Conservation (phyloP, 2,888 invertebrate species). For the Drosophila phalerata region DNA sequence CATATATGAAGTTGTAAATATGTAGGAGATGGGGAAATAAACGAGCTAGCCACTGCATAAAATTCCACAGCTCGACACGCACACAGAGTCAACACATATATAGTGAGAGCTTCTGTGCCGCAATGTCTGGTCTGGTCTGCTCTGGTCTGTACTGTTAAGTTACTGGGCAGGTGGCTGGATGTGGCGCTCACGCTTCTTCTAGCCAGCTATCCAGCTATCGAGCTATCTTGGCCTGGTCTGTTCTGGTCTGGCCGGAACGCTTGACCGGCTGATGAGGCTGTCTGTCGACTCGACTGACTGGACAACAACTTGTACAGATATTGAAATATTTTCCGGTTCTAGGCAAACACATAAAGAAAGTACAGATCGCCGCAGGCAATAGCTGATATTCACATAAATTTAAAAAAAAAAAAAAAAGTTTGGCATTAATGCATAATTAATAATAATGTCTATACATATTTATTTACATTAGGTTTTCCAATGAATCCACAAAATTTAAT, state of each 20-base stretch:
- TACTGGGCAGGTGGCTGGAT: constrained; percentile 63
- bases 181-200: constrained; percentile 44
- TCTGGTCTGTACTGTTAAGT: constrained; percentile 8
- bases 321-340: constrained; percentile 58
- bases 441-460: constrained; percentile 18
- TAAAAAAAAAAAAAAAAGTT: constrained; percentile 9
- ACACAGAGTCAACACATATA: constrained; percentile 34
- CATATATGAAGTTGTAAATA: constrained; percentile 77
- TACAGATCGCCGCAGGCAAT: constrained; percentile 42
- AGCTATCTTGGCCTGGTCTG: constrained; percentile 17
- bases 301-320: constrained; percentile 47
- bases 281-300: constrained; percentile 68
- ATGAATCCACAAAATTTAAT: constrained; percentile 26
- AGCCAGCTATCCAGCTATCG: constrained; percentile 1
- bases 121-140: constrained; percentile 73
- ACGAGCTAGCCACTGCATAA: constrained; percentile 75
- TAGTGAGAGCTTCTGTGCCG: constrained; percentile 65
- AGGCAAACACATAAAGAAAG: constrained; percentile 46
- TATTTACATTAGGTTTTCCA: constrained; percentile 40
- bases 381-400: constrained; percentile 17
- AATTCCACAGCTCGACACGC: constrained; percentile 76
- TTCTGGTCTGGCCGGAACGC: constrained; percentile 59
- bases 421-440: constrained; percentile 17
- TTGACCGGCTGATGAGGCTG: constrained; percentile 64
- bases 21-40: constrained; percentile 59